These are phyloP conservation scores for Scomberomorus guttatus DNA, from an alignment of 2,797 vertebrate genomes.

Conservation along the genomic window DNA sequence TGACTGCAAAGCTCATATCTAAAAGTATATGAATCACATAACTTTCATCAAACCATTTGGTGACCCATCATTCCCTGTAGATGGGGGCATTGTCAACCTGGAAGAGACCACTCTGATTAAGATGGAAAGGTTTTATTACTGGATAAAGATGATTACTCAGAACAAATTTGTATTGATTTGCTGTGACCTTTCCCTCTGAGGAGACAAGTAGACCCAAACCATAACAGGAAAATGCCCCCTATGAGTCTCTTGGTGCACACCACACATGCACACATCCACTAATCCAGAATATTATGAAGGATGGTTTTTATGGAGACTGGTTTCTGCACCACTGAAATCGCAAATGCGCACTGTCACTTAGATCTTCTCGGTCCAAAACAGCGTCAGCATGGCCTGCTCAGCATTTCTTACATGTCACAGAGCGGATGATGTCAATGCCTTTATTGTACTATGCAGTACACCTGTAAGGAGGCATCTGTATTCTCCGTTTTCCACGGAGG, in stretches of 20 bases:
- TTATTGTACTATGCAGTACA: not conserved
- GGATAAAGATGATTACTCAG: not conserved
- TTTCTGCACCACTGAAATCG: not conserved
- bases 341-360: not conserved
- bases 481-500: no score
- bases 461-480: not conserved
- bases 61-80: not conserved
- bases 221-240: not conserved
- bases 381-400: not conserved
- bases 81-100: not conserved
- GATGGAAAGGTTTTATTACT: not conserved
- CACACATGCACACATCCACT: not conserved
- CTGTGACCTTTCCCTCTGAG: not conserved
- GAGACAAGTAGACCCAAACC: not conserved
- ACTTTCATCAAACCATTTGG: conserved; percentile 2
- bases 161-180: conserved; percentile 23
- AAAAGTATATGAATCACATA: not conserved
- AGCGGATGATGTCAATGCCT: not conserved
- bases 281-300: not conserved
- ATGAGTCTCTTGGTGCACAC: no score
- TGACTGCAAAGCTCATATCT: not conserved
- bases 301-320: no score
- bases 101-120: conserved; percentile 14
- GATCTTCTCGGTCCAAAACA: not conserved
- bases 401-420: not conserved